phyloP scores from a whole-genome alignment of 2,888 invertebrate species.

The Prosopocoilus inquinatus region DNA sequence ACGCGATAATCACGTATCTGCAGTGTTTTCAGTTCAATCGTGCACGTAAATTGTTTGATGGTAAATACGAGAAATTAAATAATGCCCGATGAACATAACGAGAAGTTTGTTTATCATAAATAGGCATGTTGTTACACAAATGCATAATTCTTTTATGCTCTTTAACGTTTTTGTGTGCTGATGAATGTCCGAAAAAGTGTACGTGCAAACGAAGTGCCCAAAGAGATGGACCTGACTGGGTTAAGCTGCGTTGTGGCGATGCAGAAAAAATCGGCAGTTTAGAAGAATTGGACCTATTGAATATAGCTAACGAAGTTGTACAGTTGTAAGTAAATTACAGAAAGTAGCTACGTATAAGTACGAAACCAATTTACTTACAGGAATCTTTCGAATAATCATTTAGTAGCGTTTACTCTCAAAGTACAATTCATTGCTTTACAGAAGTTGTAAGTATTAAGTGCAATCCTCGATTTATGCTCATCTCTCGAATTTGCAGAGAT shows the following conservation, averaged over 20 bases:
- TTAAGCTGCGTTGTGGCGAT: constrained; percentile 64
- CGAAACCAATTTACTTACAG: constrained; percentile 50
- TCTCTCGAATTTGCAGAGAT: constrained; percentile 57
- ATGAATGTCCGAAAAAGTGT: constrained; percentile 57
- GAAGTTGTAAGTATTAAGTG: constrained; percentile 63
- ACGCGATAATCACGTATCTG: too few relatives aligned
- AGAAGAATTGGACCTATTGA: constrained; percentile 62
- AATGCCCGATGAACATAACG: too few relatives aligned
- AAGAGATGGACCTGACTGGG: constrained; percentile 54
- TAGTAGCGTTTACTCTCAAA: constrained; percentile 60
- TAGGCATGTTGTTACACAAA: constrained; percentile 19
- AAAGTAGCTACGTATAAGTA: neutral
- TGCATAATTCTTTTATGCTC: constrained; percentile 7
- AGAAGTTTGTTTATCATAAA: constrained; percentile 16
- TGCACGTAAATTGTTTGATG: too few relatives aligned
- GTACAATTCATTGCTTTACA: constrained; percentile 65
- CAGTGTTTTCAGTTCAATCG: too few relatives aligned
- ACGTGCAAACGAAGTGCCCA: constrained; percentile 56
- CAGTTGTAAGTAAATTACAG: constrained; percentile 60
- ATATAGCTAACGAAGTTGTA: constrained; percentile 60
- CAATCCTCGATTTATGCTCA: neutral
- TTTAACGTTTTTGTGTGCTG: constrained; percentile 15
- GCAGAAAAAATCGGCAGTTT: constrained; percentile 59
- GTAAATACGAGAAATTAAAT: too few relatives aligned
- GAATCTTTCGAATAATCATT: constrained; percentile 65